These are phyloP conservation scores for Argentina silus DNA, from an alignment of 2,797 vertebrate genomes.

Conservation along the genomic window DNA sequence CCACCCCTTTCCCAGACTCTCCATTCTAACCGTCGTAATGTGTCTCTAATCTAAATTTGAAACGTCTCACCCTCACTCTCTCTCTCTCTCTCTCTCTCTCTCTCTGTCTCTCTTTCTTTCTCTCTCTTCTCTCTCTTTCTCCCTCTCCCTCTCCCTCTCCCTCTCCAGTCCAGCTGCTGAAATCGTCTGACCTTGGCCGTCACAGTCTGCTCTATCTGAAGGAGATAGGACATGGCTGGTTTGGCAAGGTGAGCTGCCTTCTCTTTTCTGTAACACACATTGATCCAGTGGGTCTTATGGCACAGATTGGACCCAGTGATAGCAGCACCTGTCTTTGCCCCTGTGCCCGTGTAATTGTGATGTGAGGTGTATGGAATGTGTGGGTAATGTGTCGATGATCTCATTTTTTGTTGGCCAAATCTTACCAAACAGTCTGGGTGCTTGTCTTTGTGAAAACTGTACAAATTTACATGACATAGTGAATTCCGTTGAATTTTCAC, in stretches of 20 bases:
- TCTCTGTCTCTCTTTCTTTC: neutral
- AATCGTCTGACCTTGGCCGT: conserved; percentile 89
- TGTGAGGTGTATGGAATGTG: conserved; percentile 43
- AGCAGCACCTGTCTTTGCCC: neutral
- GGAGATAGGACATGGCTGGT: conserved; percentile 95
- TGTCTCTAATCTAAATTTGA: neutral
- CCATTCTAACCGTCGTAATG: no score
- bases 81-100: neutral
- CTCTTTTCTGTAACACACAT: conserved; percentile 11
- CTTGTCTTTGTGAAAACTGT: conserved; percentile 31
- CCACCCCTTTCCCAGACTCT: neutral
- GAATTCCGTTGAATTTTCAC: conserved; percentile 44
- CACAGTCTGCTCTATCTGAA: conserved; percentile 95
- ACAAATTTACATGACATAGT: conserved; percentile 43
- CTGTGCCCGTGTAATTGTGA: neutral
- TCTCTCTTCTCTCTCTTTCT: neutral
- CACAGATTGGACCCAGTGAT: neutral
- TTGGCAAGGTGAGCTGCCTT: conserved; percentile 87
- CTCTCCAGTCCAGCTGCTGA: conserved; percentile 89
- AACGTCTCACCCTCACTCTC: no score
- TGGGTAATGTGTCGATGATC: conserved; percentile 52
- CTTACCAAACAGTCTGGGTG: conserved; percentile 40
- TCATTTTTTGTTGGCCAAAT: conserved; percentile 45
- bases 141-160: conserved; percentile 25
- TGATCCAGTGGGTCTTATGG: neutral